Evolutionary conservation across 2,888 invertebrate genomes (phyloP).

Genomic region (Sphaerophoria taeniata): DNA sequence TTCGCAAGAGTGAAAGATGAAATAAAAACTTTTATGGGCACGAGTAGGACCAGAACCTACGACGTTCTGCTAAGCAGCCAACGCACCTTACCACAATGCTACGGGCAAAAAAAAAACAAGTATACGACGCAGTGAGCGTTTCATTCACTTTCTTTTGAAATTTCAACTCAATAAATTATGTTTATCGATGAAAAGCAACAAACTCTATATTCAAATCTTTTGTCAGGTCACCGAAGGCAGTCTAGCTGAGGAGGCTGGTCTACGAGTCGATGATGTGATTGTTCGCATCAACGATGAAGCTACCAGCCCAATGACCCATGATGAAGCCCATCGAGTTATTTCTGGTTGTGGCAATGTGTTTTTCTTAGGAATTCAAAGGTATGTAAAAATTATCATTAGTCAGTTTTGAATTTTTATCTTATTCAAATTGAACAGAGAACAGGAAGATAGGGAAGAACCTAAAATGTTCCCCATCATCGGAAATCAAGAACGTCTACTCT

Average conservation of each 20-base stretch:
- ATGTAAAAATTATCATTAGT: not conserved
- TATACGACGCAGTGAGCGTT: no score
- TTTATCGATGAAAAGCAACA: no score
- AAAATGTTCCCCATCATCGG: constrained; percentile 77
- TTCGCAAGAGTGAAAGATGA: no score
- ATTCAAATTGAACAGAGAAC: constrained; percentile 74
- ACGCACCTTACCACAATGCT: no score
- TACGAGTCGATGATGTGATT: constrained; percentile 93
- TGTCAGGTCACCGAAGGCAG: constrained; percentile 91
- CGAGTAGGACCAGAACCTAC: no score
- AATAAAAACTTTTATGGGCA: no score
- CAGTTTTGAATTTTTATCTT: not conserved
- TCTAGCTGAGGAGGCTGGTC: constrained; percentile 91
- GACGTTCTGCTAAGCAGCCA: no score
- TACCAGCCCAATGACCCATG: constrained; percentile 88
- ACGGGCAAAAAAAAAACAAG: no score
- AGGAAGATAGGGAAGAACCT: constrained; percentile 75
- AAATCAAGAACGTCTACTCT: constrained; percentile 13
- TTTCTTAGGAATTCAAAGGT: constrained; percentile 84
- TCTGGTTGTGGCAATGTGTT: constrained; percentile 88
- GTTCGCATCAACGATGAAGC: constrained; percentile 89
- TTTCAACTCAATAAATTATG: no score
- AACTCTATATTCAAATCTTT: no score
- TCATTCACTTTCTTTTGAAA: no score
- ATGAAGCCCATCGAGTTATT: constrained; percentile 90